A percentile compares a stretch with the other conserved stretches of the same genome.
These are phyloP conservation scores for Tupiocoris notatus DNA, from an alignment of 2,888 invertebrate genomes.

Conservation along the genomic window DNA sequence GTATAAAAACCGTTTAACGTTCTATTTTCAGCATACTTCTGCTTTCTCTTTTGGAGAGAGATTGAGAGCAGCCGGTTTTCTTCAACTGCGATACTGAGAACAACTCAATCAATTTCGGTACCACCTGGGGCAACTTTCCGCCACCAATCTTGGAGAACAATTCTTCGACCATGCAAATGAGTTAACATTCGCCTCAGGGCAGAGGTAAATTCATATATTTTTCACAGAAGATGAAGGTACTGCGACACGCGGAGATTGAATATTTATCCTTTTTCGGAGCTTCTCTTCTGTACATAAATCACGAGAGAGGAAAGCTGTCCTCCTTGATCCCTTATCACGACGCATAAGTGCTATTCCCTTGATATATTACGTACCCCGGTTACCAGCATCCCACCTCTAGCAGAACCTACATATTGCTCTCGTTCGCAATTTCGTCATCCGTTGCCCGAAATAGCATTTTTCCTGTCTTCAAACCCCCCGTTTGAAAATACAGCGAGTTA, in stretches of 20 bases:
- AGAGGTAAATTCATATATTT: conserved; percentile 14
- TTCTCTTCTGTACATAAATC: conserved; percentile 18
- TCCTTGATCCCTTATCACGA: conserved; percentile 24
- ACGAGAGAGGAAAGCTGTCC: conserved; percentile 10
- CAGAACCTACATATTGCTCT: conserved; percentile 25
- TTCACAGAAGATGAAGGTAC: background rate
- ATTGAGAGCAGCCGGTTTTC: no score
- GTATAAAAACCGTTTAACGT: no score
- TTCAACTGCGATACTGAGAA: no score
- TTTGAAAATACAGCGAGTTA: no score
- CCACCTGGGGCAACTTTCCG: no score
- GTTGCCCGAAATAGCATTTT: background rate
- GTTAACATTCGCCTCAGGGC: background rate
- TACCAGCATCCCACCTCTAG: background rate
- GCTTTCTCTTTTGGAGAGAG: no score
- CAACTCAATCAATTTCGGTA: no score
- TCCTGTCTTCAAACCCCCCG: no score
- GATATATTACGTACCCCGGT: conserved; percentile 28
- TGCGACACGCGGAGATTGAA: conserved; percentile 15
- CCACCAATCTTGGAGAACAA: no score
- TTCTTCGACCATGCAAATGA: conserved; percentile 14
- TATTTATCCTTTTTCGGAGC: conserved; percentile 23
- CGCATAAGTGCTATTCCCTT: conserved; percentile 29
- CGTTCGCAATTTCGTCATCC: conserved; percentile 21
- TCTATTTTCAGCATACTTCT: no score